Evolutionary conservation across 2,888 invertebrate species (phyloP).

Genomic region (Thereva nobilitata): DNA sequence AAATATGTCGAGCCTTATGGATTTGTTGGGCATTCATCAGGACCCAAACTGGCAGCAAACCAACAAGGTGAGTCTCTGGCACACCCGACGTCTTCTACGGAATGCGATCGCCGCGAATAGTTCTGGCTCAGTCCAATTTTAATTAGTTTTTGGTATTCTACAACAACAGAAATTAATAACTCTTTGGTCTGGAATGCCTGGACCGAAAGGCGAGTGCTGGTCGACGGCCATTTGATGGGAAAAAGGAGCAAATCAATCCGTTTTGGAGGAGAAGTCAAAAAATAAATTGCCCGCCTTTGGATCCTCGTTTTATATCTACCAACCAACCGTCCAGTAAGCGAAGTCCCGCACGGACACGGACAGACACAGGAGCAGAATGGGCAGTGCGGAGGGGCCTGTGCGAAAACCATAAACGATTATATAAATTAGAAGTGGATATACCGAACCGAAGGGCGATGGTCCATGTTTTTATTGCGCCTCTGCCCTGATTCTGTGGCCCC

Average conservation of each 20-base stretch:
- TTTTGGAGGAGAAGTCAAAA: slow-evolving; percentile 34
- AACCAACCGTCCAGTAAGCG: neutral
- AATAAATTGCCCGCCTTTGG: slow-evolving; percentile 38
- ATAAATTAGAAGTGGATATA: slow-evolving; percentile 42
- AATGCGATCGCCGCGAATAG: slow-evolving; percentile 41
- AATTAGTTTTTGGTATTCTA: slow-evolving; percentile 43
- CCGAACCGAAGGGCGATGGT: slow-evolving; percentile 37
- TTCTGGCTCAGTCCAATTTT: slow-evolving; percentile 39
- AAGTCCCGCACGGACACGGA: slow-evolving; percentile 18
- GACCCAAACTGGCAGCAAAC: neutral
- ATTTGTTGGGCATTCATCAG: slow-evolving; percentile 47
- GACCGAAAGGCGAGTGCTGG: slow-evolving; percentile 3
- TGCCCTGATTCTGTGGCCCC: slow-evolving; percentile 38
- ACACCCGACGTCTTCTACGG: slow-evolving; percentile 13
- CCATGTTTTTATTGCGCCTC: slow-evolving; percentile 37
- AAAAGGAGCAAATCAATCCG: slow-evolving; percentile 22
- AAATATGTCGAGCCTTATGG: slow-evolving; percentile 56
- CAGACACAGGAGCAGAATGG: slow-evolving; percentile 19
- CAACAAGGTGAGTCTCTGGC: slow-evolving; percentile 3
- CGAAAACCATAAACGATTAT: slow-evolving; percentile 42
- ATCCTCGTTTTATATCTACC: slow-evolving; percentile 17
- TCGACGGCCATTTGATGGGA: slow-evolving; percentile 27
- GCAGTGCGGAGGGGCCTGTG: slow-evolving; percentile 25
- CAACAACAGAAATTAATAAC: slow-evolving; percentile 42
- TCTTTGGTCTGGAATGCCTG: slow-evolving; percentile 10